Evolutionary conservation across 2,888 invertebrate genomes (phyloP).

Genomic region (Phorcus lineatus): DNA sequence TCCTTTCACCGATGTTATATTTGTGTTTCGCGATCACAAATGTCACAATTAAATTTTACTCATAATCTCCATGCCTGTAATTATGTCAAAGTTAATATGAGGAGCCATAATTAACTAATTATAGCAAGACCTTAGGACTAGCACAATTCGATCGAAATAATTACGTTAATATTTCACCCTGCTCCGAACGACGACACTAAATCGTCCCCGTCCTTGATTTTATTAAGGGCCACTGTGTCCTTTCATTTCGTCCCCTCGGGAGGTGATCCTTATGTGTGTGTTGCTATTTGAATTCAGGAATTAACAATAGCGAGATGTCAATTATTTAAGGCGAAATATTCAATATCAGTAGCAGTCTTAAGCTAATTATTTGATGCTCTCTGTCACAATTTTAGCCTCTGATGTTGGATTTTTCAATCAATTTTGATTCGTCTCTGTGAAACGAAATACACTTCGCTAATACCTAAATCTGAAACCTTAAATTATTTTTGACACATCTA

Average conservation of each 20-base stretch:
- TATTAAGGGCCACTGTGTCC: neutral
- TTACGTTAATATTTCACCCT: neutral
- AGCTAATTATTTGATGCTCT: neutral
- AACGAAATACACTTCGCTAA: too few relatives aligned
- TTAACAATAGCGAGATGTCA: conserved; percentile 6
- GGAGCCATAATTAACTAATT: conserved; percentile 12
- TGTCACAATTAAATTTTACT: conserved; percentile 20
- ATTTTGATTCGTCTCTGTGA: too few relatives aligned
- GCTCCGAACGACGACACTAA: neutral
- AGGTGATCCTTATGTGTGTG: neutral
- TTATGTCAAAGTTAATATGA: conserved; percentile 21
- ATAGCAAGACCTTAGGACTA: neutral
- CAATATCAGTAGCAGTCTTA: conserved; percentile 6
- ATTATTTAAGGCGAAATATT: conserved; percentile 18
- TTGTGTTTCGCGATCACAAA: conserved; percentile 24
- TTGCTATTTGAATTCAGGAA: conserved; percentile 1
- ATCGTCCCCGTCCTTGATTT: neutral
- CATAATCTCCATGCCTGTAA: conserved; percentile 21
- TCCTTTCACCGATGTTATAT: neutral
- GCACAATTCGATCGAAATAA: neutral
- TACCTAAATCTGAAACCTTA: too few relatives aligned
- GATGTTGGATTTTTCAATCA: too few relatives aligned
- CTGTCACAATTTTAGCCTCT: neutral
- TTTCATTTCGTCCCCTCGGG: neutral
- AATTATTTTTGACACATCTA: too few relatives aligned